phyloP scores from a whole-genome alignment of 2,797 vertebrate species.

The Muscicapa comitata region DNA sequence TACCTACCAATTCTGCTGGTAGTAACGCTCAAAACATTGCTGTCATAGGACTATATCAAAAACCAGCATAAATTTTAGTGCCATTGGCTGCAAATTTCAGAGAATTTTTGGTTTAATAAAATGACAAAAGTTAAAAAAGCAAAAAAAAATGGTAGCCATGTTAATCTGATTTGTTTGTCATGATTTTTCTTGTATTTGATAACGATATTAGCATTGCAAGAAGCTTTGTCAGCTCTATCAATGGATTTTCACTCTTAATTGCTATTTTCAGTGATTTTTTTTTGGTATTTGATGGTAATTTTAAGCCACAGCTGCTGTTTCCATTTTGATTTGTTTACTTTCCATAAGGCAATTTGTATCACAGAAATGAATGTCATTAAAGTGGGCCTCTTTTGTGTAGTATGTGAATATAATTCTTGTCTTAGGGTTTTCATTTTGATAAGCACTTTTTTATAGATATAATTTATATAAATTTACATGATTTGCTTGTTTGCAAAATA shows the following conservation, averaged over 20 bases:
- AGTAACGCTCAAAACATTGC: background rate
- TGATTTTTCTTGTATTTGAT: background rate
- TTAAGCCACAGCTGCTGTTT: constrained; percentile 55
- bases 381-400: background rate
- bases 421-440: background rate
- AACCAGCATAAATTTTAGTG: background rate
- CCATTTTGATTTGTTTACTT: constrained; percentile 57
- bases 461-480: background rate
- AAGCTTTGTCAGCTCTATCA: constrained; percentile 20
- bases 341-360: constrained; percentile 45
- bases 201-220: constrained; percentile 4
- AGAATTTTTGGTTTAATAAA: background rate
- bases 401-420: background rate
- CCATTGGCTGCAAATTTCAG: background rate
- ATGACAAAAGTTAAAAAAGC: background rate
- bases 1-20: background rate
- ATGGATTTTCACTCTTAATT: constrained; percentile 42
- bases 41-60: background rate
- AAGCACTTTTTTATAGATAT: background rate
- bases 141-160: background rate
- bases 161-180: background rate
- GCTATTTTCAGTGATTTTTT: constrained; percentile 50
- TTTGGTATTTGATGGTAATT: constrained; percentile 3
- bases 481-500: constrained; percentile 21
- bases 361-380: constrained; percentile 38